phyloP scores from a whole-genome alignment of 2,113 vertebrate genomes.

The Dendropsophus ebraccatus region DNA sequence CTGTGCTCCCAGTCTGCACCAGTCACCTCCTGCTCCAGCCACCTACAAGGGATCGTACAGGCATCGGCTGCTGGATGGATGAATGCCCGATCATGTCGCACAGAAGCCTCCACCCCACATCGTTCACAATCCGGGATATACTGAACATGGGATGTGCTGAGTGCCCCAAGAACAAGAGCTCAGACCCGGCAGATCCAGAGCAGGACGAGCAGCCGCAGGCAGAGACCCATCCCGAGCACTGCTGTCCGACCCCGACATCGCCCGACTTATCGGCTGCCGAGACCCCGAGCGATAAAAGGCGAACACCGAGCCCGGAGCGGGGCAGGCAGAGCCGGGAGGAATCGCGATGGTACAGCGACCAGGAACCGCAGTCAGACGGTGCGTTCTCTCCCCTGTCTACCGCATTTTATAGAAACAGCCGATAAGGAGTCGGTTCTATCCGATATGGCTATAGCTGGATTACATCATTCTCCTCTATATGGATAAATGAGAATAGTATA shows the following conservation, averaged over 20 bases:
- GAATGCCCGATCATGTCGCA: slow-evolving; percentile 67
- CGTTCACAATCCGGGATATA: slow-evolving; percentile 78
- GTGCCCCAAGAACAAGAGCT: background rate
- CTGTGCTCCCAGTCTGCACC: background rate
- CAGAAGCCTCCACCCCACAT: slow-evolving; percentile 63
- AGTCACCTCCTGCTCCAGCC: background rate
- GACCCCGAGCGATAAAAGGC: background rate
- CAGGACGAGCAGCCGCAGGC: background rate
- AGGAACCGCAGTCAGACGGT: slow-evolving; percentile 30
- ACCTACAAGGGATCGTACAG: background rate
- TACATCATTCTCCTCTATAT: no score
- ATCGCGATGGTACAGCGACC: slow-evolving; percentile 27
- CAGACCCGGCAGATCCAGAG: background rate
- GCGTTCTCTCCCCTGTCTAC: background rate
- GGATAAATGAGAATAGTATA: no score
- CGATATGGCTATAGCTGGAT: background rate
- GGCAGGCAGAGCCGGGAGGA: slow-evolving; percentile 1
- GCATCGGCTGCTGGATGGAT: background rate
- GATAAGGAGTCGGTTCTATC: background rate
- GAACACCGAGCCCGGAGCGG: background rate
- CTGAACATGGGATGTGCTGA: slow-evolving; percentile 65
- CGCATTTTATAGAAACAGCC: background rate
- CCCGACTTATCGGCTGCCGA: slow-evolving; percentile 4
- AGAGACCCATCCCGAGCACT: background rate
- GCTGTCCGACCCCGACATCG: background rate